Conservation (phyloP, 2,797 vertebrate species). For the Menidia menidia region DNA sequence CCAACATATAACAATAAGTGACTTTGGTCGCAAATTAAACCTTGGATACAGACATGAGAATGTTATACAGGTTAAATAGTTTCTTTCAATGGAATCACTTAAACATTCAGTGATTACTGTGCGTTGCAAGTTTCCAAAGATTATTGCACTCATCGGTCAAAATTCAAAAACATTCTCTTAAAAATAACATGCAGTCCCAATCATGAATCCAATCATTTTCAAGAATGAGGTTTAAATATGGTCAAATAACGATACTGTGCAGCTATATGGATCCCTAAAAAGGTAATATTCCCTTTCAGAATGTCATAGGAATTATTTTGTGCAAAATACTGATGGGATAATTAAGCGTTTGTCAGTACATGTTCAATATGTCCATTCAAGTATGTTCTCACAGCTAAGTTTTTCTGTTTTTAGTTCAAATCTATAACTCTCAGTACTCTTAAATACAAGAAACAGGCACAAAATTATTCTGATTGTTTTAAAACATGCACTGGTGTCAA, state of each 20-base stretch:
- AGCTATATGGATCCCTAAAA: slow-evolving; percentile 34
- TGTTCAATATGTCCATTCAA: slow-evolving; percentile 45
- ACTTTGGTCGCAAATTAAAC: slow-evolving; percentile 73
- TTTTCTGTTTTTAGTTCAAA: slow-evolving; percentile 30
- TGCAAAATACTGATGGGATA: slow-evolving; percentile 53
- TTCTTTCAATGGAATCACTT: slow-evolving; percentile 8
- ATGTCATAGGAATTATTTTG: slow-evolving; percentile 7
- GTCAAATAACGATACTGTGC: slow-evolving; percentile 22
- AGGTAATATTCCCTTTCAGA: slow-evolving; percentile 37
- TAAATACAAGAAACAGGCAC: slow-evolving; percentile 72
- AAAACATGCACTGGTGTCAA: slow-evolving; percentile 70
- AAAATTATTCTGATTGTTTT: slow-evolving; percentile 55
- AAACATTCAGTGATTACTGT: slow-evolving; percentile 29
- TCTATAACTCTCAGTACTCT: slow-evolving; percentile 30
- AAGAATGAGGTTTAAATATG: slow-evolving; percentile 12
- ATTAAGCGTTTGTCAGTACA: slow-evolving; percentile 37
- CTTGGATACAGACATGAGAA: slow-evolving; percentile 45
- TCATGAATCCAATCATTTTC: slow-evolving; percentile 31
- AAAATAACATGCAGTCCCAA: slow-evolving; percentile 22
- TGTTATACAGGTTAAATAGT: slow-evolving; percentile 29
- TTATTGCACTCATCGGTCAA: background rate
- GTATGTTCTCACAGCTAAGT: slow-evolving; percentile 42
- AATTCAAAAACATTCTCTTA: slow-evolving; percentile 24
- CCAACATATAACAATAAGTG: slow-evolving; percentile 60
- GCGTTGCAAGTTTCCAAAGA: slow-evolving; percentile 34